Evolutionary conservation across 2,888 invertebrate species (phyloP).

Genomic region (Glyphotaelius pellucidus): DNA sequence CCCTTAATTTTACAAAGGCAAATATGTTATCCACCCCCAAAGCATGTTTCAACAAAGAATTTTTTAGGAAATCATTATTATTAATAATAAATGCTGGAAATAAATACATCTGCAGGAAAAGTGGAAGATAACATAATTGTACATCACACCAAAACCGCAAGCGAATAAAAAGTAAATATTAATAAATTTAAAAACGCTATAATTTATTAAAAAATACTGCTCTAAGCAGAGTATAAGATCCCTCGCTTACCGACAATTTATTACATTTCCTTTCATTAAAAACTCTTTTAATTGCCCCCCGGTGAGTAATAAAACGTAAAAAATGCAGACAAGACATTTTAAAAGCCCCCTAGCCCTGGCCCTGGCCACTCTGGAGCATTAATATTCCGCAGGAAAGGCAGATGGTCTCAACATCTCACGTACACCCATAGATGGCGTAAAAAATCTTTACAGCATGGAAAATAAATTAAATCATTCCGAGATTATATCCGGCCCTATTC

Average conservation of each 20-base stretch:
- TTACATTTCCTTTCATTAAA: conserved; percentile 28
- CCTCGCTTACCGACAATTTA: conserved; percentile 11
- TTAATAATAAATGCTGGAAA: no score
- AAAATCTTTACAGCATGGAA: conserved; percentile 38
- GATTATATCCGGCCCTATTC: conserved; percentile 30
- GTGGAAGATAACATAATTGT: no score
- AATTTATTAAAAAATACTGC: conserved; percentile 25
- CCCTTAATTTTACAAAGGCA: no score
- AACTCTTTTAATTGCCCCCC: conserved; percentile 38
- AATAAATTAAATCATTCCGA: conserved; percentile 32
- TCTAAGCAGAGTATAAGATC: neutral
- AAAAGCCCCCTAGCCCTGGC: no score
- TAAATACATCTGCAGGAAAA: no score
- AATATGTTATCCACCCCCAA: no score
- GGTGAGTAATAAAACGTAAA: conserved; percentile 36
- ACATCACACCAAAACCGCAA: no score
- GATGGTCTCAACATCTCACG: conserved; percentile 17
- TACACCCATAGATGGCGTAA: conserved; percentile 16
- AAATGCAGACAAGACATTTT: conserved; percentile 37
- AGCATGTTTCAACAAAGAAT: no score
- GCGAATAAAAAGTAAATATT: neutral
- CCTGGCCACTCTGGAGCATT: neutral
- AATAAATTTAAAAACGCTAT: conserved; percentile 1
- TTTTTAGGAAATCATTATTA: no score
- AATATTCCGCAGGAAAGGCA: neutral